Conservation (phyloP, 2,113 vertebrate genomes). For the Philantomba maxwellii region DNA sequence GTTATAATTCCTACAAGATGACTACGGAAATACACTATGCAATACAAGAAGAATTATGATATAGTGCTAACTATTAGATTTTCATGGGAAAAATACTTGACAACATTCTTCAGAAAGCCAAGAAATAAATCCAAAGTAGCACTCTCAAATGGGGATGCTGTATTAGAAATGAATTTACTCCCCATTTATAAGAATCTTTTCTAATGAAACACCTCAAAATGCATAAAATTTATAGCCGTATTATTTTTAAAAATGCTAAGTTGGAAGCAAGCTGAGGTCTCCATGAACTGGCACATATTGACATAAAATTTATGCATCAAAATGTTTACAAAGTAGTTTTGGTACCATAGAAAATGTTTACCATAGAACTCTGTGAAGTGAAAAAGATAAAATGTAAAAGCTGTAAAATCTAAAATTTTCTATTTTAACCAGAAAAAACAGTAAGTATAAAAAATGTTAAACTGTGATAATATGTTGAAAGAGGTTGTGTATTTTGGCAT, state of each 20-base stretch:
- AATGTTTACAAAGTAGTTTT: constrained; percentile 4
- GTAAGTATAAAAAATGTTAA: neutral
- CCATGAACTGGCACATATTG: neutral
- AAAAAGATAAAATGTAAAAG: neutral
- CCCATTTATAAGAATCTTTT: neutral
- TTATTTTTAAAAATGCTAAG: neutral
- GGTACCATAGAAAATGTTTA: neutral
- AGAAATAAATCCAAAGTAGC: constrained; percentile 6
- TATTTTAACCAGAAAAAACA: neutral
- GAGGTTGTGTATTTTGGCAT: neutral
- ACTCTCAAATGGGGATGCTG: neutral
- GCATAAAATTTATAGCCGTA: neutral
- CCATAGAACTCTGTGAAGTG: neutral
- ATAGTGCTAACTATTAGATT: neutral
- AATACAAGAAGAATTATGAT: neutral
- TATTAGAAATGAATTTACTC: neutral
- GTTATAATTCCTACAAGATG: neutral
- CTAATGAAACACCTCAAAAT: neutral
- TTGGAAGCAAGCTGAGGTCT: neutral
- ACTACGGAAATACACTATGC: neutral
- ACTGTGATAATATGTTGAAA: neutral
- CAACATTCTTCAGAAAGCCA: neutral
- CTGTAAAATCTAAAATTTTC: neutral
- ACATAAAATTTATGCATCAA: neutral
- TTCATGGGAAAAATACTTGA: neutral